phyloP scores from a whole-genome alignment of 2,797 vertebrate genomes.

The Pseudochirops cupreus region DNA sequence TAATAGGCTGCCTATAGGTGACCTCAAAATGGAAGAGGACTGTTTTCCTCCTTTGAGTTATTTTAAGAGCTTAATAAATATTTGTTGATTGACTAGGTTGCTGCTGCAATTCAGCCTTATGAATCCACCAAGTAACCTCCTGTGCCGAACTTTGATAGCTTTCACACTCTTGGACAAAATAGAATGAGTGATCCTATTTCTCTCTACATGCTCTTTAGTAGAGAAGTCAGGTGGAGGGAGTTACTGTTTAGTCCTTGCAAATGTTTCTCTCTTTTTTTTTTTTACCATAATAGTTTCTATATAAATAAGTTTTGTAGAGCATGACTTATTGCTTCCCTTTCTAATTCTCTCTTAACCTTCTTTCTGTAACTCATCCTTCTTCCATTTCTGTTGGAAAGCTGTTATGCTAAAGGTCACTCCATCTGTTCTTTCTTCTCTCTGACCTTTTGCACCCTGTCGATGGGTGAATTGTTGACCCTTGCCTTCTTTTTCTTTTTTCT shows the following conservation, averaged over 20 bases:
- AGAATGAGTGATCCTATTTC: neutral
- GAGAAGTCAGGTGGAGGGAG: neutral
- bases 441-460: neutral
- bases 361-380: neutral
- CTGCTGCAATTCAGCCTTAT: neutral
- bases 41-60: neutral
- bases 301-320: neutral
- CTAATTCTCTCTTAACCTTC: neutral
- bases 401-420: neutral
- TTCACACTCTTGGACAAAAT: neutral
- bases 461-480: neutral
- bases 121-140: neutral
- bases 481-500: neutral
- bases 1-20: neutral
- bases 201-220: neutral
- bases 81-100: neutral
- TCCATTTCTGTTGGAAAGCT: neutral
- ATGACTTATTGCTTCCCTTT: neutral
- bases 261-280: neutral
- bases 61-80: neutral
- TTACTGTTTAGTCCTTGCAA: neutral
- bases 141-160: neutral
- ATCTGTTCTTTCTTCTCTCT: neutral
- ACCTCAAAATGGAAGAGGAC: neutral
- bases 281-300: neutral